Base-by-base conservation (phyloP, 1,140 invertebrate species). In the Pectinophora gossypiella region DNA sequence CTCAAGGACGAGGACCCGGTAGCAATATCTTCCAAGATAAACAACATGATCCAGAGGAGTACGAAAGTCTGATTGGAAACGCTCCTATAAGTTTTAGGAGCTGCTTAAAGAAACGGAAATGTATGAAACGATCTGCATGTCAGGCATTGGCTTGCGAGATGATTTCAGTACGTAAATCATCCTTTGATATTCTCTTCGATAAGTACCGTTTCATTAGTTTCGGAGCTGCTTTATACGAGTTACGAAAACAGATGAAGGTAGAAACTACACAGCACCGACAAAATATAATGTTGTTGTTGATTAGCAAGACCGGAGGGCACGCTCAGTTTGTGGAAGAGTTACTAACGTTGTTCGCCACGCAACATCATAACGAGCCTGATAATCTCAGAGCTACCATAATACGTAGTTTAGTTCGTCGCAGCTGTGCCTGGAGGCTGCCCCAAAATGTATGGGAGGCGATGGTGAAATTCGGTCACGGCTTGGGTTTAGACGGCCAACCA, bases 251-350 rank as follows among this genome's bases (percentile, higher is more conserved):
- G 0, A 47, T 84, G 18, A 40, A 47, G 27, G 51, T 53, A 0
- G 76, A 76, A 23, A 57, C 54, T 56, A 64, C 61, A 1, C 47
- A 79, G 27, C 71, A 64, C 6, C 57, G 80, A 16, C 59, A 71
- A 15, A 69, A 67, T 40, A 79, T 81, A 42, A 59, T 81, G 35
- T 54, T 79, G 1, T 76, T 84, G 2, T 56, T 84, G 15, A 67
- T 84, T 2, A 84, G 77, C 59, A 84, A 84, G 53, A 68, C 61
- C 27, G 76, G 76, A 10, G 64, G 68, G 4, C 54, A 63, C 18
- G 51, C 56, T 9, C 54, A 61, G 7, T 59, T 64, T 23, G 54
- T 80, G 4, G 56, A 62, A 19, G 62, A 63, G 38, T 51, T 84
- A 22, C 27, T 84, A 15, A 54, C 56, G 18, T 63, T 72, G 2